Evolutionary conservation across 2,888 invertebrate species (phyloP).

Genomic region (Phalera bucephala): DNA sequence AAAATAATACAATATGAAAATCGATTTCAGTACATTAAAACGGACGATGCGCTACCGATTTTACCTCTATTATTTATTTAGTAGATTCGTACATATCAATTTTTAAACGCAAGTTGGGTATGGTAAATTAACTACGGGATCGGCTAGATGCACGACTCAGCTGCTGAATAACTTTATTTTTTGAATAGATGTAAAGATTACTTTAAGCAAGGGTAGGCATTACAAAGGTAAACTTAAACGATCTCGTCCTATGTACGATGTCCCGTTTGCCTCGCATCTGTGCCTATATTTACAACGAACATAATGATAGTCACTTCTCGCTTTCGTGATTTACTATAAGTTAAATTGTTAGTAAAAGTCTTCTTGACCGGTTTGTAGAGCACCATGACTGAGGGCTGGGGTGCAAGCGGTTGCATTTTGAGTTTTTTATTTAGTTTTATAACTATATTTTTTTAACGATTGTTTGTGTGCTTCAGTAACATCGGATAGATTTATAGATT

Average conservation of each 20-base stretch:
- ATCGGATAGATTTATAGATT: constrained; percentile 32
- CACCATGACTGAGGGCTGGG: constrained; percentile 61
- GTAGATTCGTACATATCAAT: constrained; percentile 16
- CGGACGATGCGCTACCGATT: constrained; percentile 34
- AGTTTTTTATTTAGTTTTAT: constrained; percentile 71
- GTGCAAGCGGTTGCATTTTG: constrained; percentile 53
- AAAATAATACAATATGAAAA: constrained; percentile 39
- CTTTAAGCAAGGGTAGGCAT: neutral
- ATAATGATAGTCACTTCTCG: constrained; percentile 14
- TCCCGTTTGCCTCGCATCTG: no score
- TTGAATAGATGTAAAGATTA: neutral
- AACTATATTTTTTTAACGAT: constrained; percentile 58
- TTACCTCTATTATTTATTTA: constrained; percentile 36
- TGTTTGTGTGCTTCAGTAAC: constrained; percentile 62
- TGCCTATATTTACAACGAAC: no score
- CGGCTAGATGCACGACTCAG: no score
- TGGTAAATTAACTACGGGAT: neutral
- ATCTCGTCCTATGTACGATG: no score
- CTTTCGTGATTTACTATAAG: constrained; percentile 39
- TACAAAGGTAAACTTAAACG: no score
- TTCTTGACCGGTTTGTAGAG: constrained; percentile 36
- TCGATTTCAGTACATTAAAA: constrained; percentile 42
- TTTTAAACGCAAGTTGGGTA: constrained; percentile 1
- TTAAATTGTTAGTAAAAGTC: constrained; percentile 47
- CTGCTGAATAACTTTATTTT: no score